Evolutionary conservation across 2,113 vertebrate genomes (phyloP), one percentile per base, ranked within the genome.

Genomic region (Octodon degus): DNA sequence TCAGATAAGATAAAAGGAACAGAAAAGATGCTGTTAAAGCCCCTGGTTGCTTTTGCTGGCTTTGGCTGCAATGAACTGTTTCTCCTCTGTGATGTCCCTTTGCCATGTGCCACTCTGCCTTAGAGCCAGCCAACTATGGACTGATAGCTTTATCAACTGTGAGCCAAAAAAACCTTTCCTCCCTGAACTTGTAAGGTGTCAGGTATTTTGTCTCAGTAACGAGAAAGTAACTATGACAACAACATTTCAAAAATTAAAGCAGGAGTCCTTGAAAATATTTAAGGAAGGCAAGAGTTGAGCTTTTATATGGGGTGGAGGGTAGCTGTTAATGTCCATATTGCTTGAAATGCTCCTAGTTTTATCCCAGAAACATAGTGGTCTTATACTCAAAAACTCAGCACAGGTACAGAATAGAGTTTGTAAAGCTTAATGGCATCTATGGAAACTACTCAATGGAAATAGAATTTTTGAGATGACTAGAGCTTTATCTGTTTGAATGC

Each of bases 171-270:
- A 67, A 67, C 12, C 30, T 67, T 67, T 67, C 27, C 63, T 67
- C 63, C 63, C 63, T 67, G 12, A 67, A 67, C 30, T 32, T 32
- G 10, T 32, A 67, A 67, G 63, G 63, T 30, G 27, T 67, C 27
- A 65, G 63, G 63, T 67, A 67, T 67, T 67, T 67, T 67, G 27
- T 67, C 27, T 12, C 63, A 67, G 63, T 67, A 32, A 67, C 1
- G 10, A 32, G 63, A 67, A 30, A 30, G 4, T 67, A 67, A 32
- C 27, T 67, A 67, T 5, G 27, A 32, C 63, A 67, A 32, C 27
- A 98, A 98, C 98, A 96, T 98, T 98, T 98, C 98, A 98, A 98
- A 97, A 98, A 98, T 98, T 99, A 98, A 98, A 98, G 98, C 97
- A 97, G 98, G 93, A 98, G 97, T 98, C 17, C 68, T 20, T 86